Evolutionary conservation across 2,797 vertebrate species (phyloP), one percentile per base, ranked within the genome.

Genomic region (Pampus argenteus): DNA sequence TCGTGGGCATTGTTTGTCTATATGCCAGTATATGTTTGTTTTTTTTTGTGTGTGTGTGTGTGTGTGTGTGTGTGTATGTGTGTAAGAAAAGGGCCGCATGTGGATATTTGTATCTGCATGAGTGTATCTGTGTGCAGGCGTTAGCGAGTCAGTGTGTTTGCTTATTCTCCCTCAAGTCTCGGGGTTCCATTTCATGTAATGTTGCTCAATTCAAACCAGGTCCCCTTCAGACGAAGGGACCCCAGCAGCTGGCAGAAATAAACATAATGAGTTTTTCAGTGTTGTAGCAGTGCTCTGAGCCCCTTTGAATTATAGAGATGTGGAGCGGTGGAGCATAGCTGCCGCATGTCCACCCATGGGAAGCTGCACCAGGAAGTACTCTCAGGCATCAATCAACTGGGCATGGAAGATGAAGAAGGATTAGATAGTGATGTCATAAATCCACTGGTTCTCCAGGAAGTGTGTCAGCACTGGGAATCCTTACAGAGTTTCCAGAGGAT

Each of bases 191-290:
- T 93, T 90, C 80, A 88, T 76, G 74, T 88, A 73, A 75, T 59
- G 82, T 88, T 88, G 81, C 86, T 90, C 84, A 89, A 92, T 92
- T 86, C 52, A 48, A 91, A 92, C 88, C 90, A 89, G 89, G 70
- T 87, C 85, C 82, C 74, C 61, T 69, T 79, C 66, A 69, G 79
- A 44, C 76, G 20, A 18, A 61, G 84, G 74, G 82, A 88, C 88
- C 84, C 89, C 73, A 80, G 83, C 92, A 93, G 92, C 93, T 94
- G 92, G 92, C 91, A 92, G 86, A 89, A 91, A 90, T 91, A 92
- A 93, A 91, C 79, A 74, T 90, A 91, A 92, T 91, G 90, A 85
- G 76, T 91, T 93, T 93, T 89, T 93, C 90, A 90, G 87, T 66
- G 51, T 89, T 87, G 85, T 82, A 83, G 78, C 88, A 51, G 68